A percentile compares a stretch with the other conserved stretches of the same genome.
phyloP scores from a whole-genome alignment of 2,797 vertebrate genomes.

The Myripristis jacobus region DNA sequence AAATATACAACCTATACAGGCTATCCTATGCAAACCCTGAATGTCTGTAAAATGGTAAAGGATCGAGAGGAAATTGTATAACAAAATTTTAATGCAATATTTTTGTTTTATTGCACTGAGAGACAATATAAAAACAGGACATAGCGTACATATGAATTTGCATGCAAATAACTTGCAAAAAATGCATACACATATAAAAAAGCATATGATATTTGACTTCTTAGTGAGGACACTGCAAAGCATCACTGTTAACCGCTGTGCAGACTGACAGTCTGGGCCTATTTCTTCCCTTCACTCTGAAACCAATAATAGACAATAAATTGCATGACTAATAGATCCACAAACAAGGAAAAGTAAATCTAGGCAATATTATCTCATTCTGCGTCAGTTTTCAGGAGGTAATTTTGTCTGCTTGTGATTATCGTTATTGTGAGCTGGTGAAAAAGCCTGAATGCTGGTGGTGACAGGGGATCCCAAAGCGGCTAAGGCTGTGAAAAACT shows the following conservation, averaged over 20 bases:
- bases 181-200: conserved; percentile 4
- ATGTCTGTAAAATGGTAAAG: not conserved
- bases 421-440: not conserved
- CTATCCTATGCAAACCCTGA: conserved; percentile 1
- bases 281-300: not conserved
- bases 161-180: conserved; percentile 5
- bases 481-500: not conserved
- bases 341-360: not conserved
- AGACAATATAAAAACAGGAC: not conserved
- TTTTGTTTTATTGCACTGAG: conserved; percentile 14
- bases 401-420: not conserved
- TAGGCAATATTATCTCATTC: not conserved
- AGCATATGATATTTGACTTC: conserved; percentile 11
- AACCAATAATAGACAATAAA: not conserved
- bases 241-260: not conserved
- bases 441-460: conserved; percentile 1
- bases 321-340: not conserved
- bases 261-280: not conserved
- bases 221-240: not conserved
- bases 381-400: not conserved
- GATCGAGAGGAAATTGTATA: not conserved
- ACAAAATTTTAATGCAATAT: not conserved
- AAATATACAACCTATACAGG: not conserved
- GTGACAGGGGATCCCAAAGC: not conserved
- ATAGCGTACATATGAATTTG: not conserved